Evolutionary conservation across 2,888 invertebrate species (phyloP).

Genomic region (Pelosia muscerda): DNA sequence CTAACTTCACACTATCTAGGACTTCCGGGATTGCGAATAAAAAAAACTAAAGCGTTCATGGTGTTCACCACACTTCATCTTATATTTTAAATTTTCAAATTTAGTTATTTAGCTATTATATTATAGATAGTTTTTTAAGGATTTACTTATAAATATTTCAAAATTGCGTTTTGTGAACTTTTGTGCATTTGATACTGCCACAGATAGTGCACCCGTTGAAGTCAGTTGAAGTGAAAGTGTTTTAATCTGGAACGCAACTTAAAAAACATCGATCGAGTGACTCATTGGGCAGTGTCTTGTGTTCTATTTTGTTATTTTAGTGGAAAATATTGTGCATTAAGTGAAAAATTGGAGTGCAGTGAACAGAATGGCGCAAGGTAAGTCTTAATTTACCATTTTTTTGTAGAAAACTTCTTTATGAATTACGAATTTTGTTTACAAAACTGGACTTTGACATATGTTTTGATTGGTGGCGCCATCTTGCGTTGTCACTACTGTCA

Average conservation of each 20-base stretch:
- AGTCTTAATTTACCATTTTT: slow-evolving; percentile 51
- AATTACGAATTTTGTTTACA: slow-evolving; percentile 51
- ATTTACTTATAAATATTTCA: too few species aligned
- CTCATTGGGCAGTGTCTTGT: slow-evolving; percentile 57
- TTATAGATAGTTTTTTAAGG: too few species aligned
- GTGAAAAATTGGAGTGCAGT: slow-evolving; percentile 34
- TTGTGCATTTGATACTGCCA: neutral
- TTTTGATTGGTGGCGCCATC: slow-evolving; percentile 74
- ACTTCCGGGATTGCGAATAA: slow-evolving; percentile 24
- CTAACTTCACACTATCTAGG: slow-evolving; percentile 40
- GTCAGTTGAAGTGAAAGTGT: neutral
- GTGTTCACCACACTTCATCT: neutral
- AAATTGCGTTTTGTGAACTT: neutral
- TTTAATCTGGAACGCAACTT: slow-evolving; percentile 41
- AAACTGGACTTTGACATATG: slow-evolving; percentile 71
- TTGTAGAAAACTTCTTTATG: neutral
- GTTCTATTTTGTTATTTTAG: slow-evolving; percentile 43
- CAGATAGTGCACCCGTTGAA: too few species aligned
- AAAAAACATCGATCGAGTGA: slow-evolving; percentile 58
- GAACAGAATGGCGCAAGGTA: slow-evolving; percentile 74
- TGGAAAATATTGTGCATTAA: slow-evolving; percentile 29
- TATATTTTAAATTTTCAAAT: neutral
- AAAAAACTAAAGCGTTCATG: neutral
- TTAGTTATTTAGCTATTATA: too few species aligned
- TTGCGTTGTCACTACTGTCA: slow-evolving; percentile 63